Percentiles rank a stretch among this genome's conserved stretches.
Evolutionary conservation across 2,113 vertebrate genomes (phyloP).

Genomic region (Dipodomys ordii): DNA sequence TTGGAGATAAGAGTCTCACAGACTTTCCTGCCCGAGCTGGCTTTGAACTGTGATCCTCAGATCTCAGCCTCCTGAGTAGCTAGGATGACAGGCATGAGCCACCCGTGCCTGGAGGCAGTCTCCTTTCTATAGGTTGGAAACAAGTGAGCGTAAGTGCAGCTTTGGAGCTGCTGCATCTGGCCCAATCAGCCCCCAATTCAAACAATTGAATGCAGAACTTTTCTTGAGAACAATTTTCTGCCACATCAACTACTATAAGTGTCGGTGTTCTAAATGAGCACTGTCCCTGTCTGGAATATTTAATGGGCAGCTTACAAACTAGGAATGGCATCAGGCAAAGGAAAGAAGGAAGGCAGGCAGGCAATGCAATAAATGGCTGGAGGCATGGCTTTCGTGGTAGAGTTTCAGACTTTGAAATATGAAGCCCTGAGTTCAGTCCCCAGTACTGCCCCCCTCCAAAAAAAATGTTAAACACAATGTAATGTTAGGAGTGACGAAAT

Average conservation of each 20-base stretch:
- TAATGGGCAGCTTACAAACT: background rate
- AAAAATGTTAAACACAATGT: too few species aligned
- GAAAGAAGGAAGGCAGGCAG: too few species aligned
- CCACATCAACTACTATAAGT: background rate
- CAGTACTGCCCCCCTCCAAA: too few species aligned
- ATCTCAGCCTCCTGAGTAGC: too few species aligned
- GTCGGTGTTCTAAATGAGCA: background rate
- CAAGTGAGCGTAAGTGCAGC: slow-evolving; percentile 22
- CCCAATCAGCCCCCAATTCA: background rate
- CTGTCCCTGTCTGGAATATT: background rate
- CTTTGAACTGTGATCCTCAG: too few species aligned
- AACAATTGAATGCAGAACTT: slow-evolving; percentile 49
- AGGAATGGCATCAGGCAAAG: background rate
- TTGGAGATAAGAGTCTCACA: too few species aligned
- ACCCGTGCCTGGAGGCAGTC: background rate
- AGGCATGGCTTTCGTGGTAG: too few species aligned
- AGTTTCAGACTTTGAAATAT: too few species aligned
- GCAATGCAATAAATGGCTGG: too few species aligned
- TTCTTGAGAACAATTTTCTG: background rate
- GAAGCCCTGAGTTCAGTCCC: too few species aligned
- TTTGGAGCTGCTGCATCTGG: background rate
- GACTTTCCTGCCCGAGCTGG: too few species aligned
- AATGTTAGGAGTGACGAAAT: background rate
- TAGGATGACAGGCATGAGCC: too few species aligned
- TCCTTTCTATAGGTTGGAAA: background rate